Evolutionary conservation across 1,140 invertebrate genomes (phyloP), one percentile per base, ranked within the genome.

Genomic region (Aphidius gifuensis): DNA sequence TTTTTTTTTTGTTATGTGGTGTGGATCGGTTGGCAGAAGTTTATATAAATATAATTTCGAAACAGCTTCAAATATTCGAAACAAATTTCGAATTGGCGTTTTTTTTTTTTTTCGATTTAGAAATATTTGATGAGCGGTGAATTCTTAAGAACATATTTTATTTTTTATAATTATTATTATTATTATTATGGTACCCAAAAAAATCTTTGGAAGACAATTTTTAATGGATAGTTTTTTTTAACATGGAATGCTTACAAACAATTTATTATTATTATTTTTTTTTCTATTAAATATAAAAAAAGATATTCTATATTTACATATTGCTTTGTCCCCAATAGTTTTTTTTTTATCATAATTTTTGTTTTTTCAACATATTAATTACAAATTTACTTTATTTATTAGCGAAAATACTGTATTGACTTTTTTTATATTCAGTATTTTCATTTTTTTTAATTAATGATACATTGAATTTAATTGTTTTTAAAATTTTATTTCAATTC

Each of bases 151-250:
- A 32, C 23, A 32, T 32, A 32, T 32, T 32, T 32, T 32, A 32
- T 32, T 32, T 3, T 32, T 32, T 32, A 32, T 32, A 3, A 32
- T 32, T 32, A 32, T 32, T 32, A 32, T 32, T 32, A 32, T 32
- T 32, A 32, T 4, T 32, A 32, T 32, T 32, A 32, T 32, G 23
- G 23, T 32, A 32, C 23, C 23, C 23, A 32, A 32, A 44, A 44
- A 8, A 44, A 49, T 49, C 47, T 49, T 49, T 49, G 47, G 47
- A 21, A 49, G 47, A 49, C 11, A 49, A 49, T 49, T 11, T 16
- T 16, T 49, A 49, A 49, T 21, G 21, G 16, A 21, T 11, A 1
- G 9, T 2, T 6, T 11, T 16, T 49, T 49, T 11, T 9, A 50
- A n/a, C n/a, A 48, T 32, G 23, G 23, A n/a, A 48, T 48, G 21